These are phyloP conservation scores for Ochropacha duplaris DNA, from an alignment of 2,888 invertebrate genomes.

Conservation along the genomic window DNA sequence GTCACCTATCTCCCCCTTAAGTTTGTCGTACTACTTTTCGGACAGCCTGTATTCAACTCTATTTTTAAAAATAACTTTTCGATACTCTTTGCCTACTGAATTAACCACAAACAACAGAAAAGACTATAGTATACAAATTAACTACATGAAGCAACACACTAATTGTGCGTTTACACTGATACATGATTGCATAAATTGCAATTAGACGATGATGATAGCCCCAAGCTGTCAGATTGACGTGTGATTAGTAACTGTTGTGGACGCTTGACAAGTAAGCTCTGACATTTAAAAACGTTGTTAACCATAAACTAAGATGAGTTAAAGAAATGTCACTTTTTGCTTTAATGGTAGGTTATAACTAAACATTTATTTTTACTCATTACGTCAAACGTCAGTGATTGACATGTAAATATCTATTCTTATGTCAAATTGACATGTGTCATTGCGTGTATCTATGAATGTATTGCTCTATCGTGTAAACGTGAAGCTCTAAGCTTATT, in stretches of 20 bases:
- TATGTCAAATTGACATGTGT: not conserved
- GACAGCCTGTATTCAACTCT: no score
- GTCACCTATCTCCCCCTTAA: no score
- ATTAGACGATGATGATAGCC: constrained; percentile 35
- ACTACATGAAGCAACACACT: constrained; percentile 14
- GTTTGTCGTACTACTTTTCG: no score
- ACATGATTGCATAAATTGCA: constrained; percentile 40
- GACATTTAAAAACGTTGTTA: not conserved
- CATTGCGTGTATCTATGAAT: not conserved
- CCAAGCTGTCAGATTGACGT: constrained; percentile 47
- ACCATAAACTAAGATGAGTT: not conserved
- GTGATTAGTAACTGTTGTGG: constrained; percentile 27
- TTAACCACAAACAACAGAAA: not conserved
- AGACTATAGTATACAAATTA: not conserved
- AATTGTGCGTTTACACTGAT: constrained; percentile 32
- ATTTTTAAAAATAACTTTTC: no score
- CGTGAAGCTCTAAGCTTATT: not conserved
- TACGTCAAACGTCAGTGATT: constrained; percentile 5
- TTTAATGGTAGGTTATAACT: not conserved
- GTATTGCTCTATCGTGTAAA: not conserved
- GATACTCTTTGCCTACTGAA: no score
- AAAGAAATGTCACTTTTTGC: not conserved
- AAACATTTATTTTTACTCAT: constrained; percentile 12
- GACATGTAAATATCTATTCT: not conserved
- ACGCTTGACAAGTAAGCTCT: constrained; percentile 5